Conservation (phyloP, 2,113 vertebrate species). For the Rhinoptilus africanus region DNA sequence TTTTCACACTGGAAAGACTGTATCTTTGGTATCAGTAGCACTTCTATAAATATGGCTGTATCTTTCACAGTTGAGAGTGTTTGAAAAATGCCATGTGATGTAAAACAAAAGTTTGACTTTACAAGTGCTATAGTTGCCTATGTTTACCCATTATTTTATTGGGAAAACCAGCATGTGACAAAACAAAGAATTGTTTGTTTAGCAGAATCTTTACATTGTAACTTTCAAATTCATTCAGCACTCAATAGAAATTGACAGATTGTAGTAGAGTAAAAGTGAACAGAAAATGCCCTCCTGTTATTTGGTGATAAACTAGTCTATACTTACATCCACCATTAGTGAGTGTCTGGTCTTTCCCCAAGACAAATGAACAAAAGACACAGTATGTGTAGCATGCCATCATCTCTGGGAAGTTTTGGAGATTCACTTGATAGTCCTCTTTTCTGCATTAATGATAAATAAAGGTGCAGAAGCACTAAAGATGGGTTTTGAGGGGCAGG, state of each 20-base stretch:
- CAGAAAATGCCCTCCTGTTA: background rate
- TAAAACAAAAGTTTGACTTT: background rate
- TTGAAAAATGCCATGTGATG: background rate
- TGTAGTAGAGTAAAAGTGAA: background rate
- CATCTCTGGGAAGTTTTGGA: background rate
- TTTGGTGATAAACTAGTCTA: background rate
- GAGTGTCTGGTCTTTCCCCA: background rate
- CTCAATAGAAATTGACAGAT: conserved; percentile 43
- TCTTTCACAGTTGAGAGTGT: background rate
- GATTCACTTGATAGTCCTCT: background rate
- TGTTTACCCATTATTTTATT: background rate
- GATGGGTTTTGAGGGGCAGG: background rate
- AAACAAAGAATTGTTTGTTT: background rate
- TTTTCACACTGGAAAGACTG: background rate
- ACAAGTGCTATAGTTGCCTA: background rate
- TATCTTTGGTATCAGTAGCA: background rate
- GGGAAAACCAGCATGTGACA: background rate
- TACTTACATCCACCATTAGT: background rate
- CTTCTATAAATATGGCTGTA: background rate
- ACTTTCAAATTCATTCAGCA: conserved; percentile 15
- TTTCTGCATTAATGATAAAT: background rate
- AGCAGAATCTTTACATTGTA: conserved; percentile 13
- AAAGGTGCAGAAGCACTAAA: background rate
- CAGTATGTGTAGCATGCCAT: background rate
- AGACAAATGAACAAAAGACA: background rate